Percentiles rank a stretch among this genome's conserved stretches.
Conservation (phyloP, 2,797 vertebrate genomes). For the Mormyrops attenuatus region DNA sequence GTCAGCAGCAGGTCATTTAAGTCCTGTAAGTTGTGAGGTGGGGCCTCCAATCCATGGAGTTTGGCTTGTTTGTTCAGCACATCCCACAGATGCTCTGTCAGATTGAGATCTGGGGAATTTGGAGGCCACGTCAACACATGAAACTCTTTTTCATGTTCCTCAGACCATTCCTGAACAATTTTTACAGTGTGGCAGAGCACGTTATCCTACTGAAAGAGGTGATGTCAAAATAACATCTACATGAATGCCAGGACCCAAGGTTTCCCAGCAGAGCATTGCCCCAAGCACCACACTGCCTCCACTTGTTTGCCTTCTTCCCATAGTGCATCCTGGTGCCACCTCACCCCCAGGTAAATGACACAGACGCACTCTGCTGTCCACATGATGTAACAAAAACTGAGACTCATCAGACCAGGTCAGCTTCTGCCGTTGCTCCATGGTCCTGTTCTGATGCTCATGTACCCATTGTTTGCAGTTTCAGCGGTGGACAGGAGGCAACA, state of each 20-base stretch:
- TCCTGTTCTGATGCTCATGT: not conserved
- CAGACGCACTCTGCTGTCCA: not conserved
- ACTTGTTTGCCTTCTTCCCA: not conserved
- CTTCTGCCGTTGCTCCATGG: not conserved
- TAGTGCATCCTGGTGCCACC: not conserved
- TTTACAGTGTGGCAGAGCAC: not conserved
- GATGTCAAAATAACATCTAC: not conserved
- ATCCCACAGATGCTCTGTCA: not conserved
- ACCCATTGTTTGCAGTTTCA: not conserved
- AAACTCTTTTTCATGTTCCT: not conserved
- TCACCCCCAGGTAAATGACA: not conserved
- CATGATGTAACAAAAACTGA: not conserved
- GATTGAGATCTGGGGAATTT: not conserved
- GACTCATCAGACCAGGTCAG: not conserved
- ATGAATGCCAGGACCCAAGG: not conserved
- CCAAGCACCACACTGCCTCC: not conserved
- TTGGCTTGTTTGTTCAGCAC: not conserved
- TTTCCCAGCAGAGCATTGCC: not conserved
- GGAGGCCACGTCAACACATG: not conserved
- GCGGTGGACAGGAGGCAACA: not conserved
- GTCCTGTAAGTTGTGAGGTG: not conserved
- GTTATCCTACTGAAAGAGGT: not conserved
- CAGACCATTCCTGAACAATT: not conserved
- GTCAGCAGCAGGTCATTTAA: not conserved
- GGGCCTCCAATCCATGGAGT: too few species aligned